Conservation (phyloP, 2,113 vertebrate species). For the Sinosuthora webbiana region DNA sequence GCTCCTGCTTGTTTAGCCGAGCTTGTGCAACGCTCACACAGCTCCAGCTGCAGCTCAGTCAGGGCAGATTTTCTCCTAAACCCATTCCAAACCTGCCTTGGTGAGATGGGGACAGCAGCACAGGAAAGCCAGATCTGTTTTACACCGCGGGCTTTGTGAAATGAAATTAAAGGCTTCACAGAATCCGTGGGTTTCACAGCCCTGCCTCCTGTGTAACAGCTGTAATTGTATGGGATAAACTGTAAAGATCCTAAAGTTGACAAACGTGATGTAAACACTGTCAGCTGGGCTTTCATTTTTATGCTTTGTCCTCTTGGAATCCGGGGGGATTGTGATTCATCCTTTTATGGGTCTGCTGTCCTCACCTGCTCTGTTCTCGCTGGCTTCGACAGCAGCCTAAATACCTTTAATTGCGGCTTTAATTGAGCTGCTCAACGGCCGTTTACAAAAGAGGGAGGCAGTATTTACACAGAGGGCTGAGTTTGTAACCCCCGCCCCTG, state of each 20-base stretch:
- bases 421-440: neutral
- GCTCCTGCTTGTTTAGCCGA: accelerated
- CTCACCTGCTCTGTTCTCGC: neutral
- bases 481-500: neutral
- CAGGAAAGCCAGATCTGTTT: neutral
- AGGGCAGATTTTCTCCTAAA: no score
- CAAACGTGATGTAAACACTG: neutral
- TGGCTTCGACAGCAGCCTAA: neutral
- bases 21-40: accelerated
- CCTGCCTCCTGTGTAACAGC: neutral
- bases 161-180: neutral
- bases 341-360: neutral
- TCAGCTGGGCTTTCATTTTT: neutral
- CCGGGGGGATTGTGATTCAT: neutral
- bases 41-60: neutral
- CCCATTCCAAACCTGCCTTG: neutral
- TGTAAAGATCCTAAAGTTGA: neutral
- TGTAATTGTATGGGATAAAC: neutral
- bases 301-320: neutral
- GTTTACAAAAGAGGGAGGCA: neutral
- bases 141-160: neutral
- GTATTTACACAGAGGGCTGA: neutral
- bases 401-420: neutral
- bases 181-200: neutral
- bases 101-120: neutral